Evolutionary conservation across 2,888 invertebrate genomes (phyloP).

Genomic region (Neocrepidodera transversa): DNA sequence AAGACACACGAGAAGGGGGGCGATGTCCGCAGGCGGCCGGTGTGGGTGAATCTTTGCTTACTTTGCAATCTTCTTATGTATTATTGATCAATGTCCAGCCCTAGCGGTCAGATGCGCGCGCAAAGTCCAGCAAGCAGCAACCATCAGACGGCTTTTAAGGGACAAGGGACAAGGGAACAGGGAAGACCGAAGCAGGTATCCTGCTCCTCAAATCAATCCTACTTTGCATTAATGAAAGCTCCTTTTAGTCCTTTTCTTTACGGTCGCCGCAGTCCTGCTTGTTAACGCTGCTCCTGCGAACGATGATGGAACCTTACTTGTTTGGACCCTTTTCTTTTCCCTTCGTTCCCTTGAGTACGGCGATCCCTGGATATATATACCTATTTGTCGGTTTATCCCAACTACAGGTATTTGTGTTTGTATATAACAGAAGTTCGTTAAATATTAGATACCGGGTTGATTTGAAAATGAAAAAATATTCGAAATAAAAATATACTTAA

Average conservation of each 20-base stretch:
- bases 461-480: no score
- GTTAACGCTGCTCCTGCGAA: conserved; percentile 40
- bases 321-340: conserved; percentile 23
- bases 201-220: conserved; percentile 49
- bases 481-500: no score
- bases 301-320: conserved; percentile 20
- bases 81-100: conserved; percentile 63
- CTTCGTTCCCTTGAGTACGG: conserved; percentile 17
- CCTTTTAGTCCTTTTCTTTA: conserved; percentile 47
- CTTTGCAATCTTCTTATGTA: conserved; percentile 62
- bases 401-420: conserved; percentile 14
- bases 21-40: conserved; percentile 37
- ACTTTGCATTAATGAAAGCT: conserved; percentile 53
- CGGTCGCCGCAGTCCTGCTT: conserved; percentile 48
- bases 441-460: not conserved
- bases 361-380: conserved; percentile 17
- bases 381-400: conserved; percentile 25
- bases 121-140: conserved; percentile 54
- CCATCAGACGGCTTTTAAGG: conserved; percentile 40
- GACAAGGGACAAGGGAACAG: conserved; percentile 38
- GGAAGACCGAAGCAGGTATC: conserved; percentile 35
- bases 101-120: conserved; percentile 62
- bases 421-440: not conserved
- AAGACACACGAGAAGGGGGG: conserved; percentile 4
- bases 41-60: conserved; percentile 58